phyloP scores from a whole-genome alignment of 1,140 invertebrate species.

The Drosophila sechellia region DNA sequence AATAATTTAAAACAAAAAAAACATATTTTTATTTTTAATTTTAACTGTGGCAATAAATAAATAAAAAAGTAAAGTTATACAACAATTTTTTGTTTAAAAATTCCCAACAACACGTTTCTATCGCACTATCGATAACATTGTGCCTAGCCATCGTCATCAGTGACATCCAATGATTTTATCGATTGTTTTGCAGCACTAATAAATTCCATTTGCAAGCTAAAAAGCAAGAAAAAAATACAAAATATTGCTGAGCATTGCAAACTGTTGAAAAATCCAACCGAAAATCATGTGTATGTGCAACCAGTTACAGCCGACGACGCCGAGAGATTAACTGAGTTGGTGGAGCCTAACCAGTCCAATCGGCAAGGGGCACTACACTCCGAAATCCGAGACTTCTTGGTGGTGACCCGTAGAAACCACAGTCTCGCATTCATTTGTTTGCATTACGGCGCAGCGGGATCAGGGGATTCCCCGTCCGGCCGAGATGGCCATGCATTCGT shows the following conservation, averaged over 20 bases:
- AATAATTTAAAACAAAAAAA: too few species aligned
- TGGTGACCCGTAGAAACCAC: slow-evolving; percentile 7
- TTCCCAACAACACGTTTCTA: slow-evolving; percentile 1
- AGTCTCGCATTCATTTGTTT: slow-evolving; percentile 11
- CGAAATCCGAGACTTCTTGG: slow-evolving; percentile 27
- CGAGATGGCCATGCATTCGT: slow-evolving; percentile 73
- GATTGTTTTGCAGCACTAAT: not conserved
- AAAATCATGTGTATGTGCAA: slow-evolving; percentile 26
- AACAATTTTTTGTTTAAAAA: not conserved
- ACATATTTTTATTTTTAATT: too few species aligned
- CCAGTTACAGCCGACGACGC: not conserved
- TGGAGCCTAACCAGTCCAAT: not conserved
- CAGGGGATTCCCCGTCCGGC: slow-evolving; percentile 12
- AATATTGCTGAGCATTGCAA: slow-evolving; percentile 23
- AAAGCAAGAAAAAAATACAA: slow-evolving; percentile 24
- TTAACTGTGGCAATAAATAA: too few species aligned
- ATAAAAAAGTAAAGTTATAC: too few species aligned
- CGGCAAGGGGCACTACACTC: not conserved
- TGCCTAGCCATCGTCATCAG: not conserved
- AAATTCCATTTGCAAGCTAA: slow-evolving; percentile 30
- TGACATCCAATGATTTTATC: not conserved
- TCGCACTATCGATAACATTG: slow-evolving; percentile 2
- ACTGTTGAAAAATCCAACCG: slow-evolving; percentile 4
- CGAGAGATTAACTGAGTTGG: slow-evolving; percentile 6
- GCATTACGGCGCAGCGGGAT: slow-evolving; percentile 1